These are phyloP conservation scores for Leguminivora glycinivorella DNA, from an alignment of 1,140 invertebrate species.

Conservation along the genomic window DNA sequence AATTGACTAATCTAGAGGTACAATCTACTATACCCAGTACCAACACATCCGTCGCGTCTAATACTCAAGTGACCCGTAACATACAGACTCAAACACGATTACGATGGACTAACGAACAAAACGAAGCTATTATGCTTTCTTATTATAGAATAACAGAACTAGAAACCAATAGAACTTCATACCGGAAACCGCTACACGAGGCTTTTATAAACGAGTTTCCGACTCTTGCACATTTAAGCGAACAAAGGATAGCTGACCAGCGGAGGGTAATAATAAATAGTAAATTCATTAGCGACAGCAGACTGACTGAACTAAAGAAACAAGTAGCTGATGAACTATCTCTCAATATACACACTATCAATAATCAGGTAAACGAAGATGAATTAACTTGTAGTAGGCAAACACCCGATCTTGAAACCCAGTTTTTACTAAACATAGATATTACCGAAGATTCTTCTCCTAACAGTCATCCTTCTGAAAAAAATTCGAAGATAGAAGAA, in stretches of 20 bases:
- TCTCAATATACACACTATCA: neutral
- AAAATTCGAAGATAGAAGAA: neutral
- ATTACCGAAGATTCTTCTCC: neutral
- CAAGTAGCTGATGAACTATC: constrained; percentile 24
- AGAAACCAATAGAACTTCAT: constrained; percentile 35
- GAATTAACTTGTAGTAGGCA: neutral
- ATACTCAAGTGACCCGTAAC: neutral
- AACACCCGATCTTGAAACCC: neutral
- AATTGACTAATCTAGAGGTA: neutral
- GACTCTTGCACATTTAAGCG: constrained; percentile 31
- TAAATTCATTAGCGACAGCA: constrained; percentile 31
- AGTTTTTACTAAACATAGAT: neutral
- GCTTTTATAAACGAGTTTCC: constrained; percentile 32
- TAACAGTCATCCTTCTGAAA: neutral
- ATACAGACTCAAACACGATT: constrained; percentile 20
- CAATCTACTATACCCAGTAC: neutral
- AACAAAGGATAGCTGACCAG: too few species aligned
- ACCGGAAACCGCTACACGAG: constrained; percentile 34
- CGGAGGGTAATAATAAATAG: constrained; percentile 39
- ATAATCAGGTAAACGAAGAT: neutral
- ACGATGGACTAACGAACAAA: constrained; percentile 34
- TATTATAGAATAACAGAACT: constrained; percentile 37
- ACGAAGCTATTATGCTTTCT: constrained; percentile 35
- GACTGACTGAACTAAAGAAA: constrained; percentile 31
- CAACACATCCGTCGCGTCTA: neutral